These are phyloP conservation scores for Pipistrellus pipistrellus DNA, from an alignment of 2,797 vertebrate species.

Conservation along the genomic window DNA sequence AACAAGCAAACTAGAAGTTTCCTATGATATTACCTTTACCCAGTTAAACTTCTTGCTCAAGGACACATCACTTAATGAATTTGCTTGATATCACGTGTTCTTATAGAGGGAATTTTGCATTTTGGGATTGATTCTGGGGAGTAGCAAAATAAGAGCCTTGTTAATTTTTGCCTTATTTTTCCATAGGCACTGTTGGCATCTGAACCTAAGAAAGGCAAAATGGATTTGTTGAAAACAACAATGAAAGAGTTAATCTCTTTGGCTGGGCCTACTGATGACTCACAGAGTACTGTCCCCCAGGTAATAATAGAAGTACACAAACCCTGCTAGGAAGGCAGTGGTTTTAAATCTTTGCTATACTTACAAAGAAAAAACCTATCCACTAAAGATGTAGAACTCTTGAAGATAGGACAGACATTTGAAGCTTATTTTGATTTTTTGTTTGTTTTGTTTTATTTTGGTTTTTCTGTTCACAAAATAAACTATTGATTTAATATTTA, in stretches of 20 bases:
- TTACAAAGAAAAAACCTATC: background rate
- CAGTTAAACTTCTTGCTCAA: background rate
- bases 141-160: background rate
- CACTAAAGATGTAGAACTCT: background rate
- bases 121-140: conserved; percentile 15
- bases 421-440: background rate
- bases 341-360: conserved; percentile 41
- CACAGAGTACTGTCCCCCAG: conserved; percentile 93
- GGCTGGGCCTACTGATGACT: conserved; percentile 88
- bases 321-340: conserved; percentile 8
- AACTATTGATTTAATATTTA: conserved; percentile 7
- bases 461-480: conserved; percentile 16
- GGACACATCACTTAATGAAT: background rate
- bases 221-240: conserved; percentile 94
- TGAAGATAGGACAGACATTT: background rate
- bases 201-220: conserved; percentile 95
- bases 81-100: background rate
- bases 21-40: background rate
- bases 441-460: conserved; percentile 38
- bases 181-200: conserved; percentile 95
- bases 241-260: conserved; percentile 94
- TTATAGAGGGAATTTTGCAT: conserved; percentile 28
- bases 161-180: conserved; percentile 24
- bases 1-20: conserved; percentile 21
- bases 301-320: conserved; percentile 85